These are phyloP conservation scores for Melangyna quadrimaculata DNA, from an alignment of 2,888 invertebrate genomes.

Conservation along the genomic window DNA sequence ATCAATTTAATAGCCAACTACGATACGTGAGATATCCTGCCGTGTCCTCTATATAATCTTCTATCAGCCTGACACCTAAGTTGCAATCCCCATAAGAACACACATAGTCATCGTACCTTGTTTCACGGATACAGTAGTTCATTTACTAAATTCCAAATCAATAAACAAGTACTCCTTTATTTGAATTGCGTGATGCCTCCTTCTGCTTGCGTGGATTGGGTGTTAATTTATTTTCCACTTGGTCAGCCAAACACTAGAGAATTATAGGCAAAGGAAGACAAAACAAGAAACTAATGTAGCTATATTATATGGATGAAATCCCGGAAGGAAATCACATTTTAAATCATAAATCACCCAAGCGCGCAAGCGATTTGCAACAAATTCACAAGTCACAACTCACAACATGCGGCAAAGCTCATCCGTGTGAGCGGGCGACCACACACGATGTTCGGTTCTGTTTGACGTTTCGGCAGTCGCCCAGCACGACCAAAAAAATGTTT, in stretches of 20 bases:
- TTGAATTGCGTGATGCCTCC: slow-evolving; percentile 49
- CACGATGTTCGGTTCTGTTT: slow-evolving; percentile 34
- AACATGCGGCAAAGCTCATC: slow-evolving; percentile 6
- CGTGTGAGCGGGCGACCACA: slow-evolving; percentile 45
- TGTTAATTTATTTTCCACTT: slow-evolving; percentile 64
- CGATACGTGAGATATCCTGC: slow-evolving; percentile 17
- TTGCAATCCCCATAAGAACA: background rate
- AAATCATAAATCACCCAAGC: slow-evolving; percentile 61
- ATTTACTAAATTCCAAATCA: slow-evolving; percentile 25
- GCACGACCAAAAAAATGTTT: slow-evolving; percentile 66
- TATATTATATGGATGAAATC: background rate
- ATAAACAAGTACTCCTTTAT: slow-evolving; percentile 46
- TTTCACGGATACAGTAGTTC: slow-evolving; percentile 18
- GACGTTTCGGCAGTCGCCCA: slow-evolving; percentile 43
- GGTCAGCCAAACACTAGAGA: background rate
- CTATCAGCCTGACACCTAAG: background rate
- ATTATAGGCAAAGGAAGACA: background rate
- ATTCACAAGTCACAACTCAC: too few relatives aligned
- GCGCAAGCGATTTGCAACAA: slow-evolving; percentile 57
- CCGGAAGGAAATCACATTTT: slow-evolving; percentile 63
- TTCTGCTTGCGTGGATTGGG: slow-evolving; percentile 51
- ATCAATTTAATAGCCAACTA: slow-evolving; percentile 24
- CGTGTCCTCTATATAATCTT: background rate
- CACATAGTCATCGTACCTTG: background rate
- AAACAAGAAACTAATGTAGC: background rate